phyloP scores from a whole-genome alignment of 2,797 vertebrate genomes.

The Dallia pectoralis region DNA sequence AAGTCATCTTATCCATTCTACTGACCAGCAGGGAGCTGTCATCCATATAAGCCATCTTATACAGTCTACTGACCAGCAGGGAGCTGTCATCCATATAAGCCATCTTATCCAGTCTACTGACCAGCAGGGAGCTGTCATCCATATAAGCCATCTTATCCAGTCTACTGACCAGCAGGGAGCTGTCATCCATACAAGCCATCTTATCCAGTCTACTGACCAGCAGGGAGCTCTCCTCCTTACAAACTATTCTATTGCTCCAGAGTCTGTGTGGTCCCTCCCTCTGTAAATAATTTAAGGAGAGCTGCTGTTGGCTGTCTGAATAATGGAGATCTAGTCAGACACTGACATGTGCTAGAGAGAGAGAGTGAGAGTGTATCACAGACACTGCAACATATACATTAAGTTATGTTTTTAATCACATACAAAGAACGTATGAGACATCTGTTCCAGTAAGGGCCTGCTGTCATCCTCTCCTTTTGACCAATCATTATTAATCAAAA shows the following conservation, averaged over 20 bases:
- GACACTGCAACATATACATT: not conserved
- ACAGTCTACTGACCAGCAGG: not conserved
- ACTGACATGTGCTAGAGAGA: constrained; percentile 16
- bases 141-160: not conserved
- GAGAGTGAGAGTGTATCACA: constrained; percentile 23
- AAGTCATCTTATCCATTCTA: too few species aligned
- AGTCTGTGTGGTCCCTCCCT: not conserved
- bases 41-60: not conserved
- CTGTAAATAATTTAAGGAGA: constrained; percentile 53
- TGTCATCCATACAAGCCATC: not conserved
- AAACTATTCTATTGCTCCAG: not conserved
- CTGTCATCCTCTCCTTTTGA: not conserved
- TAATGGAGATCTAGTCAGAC: constrained; percentile 34
- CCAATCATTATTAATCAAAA: too few species aligned
- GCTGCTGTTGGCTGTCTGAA: constrained; percentile 35
- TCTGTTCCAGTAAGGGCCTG: not conserved
- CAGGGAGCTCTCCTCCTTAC: not conserved
- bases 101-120: not conserved
- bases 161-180: not conserved
- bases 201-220: not conserved
- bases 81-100: not conserved
- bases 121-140: not conserved
- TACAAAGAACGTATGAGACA: not conserved
- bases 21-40: not conserved
- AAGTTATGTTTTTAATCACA: not conserved